Base-by-base conservation (phyloP, 2,113 vertebrate genomes). In the Myiopsitta monachus region DNA sequence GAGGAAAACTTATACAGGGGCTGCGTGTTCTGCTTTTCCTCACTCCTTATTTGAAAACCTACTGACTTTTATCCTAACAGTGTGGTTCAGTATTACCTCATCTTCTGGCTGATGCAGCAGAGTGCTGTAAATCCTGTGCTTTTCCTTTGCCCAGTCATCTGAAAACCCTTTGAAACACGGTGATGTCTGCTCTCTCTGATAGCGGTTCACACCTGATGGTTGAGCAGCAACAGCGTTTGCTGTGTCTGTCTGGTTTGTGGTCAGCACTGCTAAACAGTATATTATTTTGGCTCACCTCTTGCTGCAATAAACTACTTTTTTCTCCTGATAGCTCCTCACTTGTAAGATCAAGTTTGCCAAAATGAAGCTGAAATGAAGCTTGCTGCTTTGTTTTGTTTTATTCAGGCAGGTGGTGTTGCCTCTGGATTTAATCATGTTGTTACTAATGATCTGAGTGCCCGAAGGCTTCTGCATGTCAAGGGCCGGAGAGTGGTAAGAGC, bases 391-490 rank as follows among this genome's bases (percentile, higher is more conserved):
- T 59, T 90, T 91, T 80, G 28, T 90, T 38, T 61, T 63, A 36
- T 87, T 46, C 96, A 99, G 99, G 98, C 98, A 67, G 99, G 99
- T 46, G 99, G 99, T 28, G 98, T 99, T 89, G 98, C 98, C 4
- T 99, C 99, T 28, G 99, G 99, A 17, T 98, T 99, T 94, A 98
- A 98, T 16, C 99, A 99, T 4, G 99, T 99, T 59, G 93, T 99
- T 94, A 99, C 98, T 52, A 99, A 99, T 30, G 98, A 99, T 90
- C 86, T 99, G 87, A 97, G 97, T 1, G 98, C 98, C 4, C 26
- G 83, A 90, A 98, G 99, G 62, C 98, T 99, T 33, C 97, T 99
- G 49, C 99, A 99, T 66, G 97, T 99, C 94, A 99, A 99, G 93
- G 99, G 99, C 10, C 97, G 99, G 14, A 98, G 98, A 83, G 98